Evolutionary conservation across 2,113 vertebrate species (phyloP), one percentile per base, ranked within the genome.

Genomic region (Notarius lentiginosus): DNA sequence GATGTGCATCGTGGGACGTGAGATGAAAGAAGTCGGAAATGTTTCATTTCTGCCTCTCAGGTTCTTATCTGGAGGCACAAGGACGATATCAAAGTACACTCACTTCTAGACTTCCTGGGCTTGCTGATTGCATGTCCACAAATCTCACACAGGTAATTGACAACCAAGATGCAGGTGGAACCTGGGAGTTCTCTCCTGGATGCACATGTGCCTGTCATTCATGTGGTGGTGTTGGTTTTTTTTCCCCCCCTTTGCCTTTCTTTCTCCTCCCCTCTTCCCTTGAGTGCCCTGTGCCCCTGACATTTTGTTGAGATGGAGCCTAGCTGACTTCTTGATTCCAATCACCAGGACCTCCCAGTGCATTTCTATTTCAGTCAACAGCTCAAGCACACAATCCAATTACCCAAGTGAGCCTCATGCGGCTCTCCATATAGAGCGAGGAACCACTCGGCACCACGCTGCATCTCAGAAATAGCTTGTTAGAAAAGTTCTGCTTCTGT

Each of bases 371-470:
- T 89, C 76, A 58, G 88, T 90, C 87, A 85, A 87, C 84, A 81
- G 88, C 89, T 90, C 87, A 60, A 90, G 89, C 88, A 90, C 90
- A 88, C 91, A 92, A 88, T 91, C 91, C 89, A 90, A 89, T 92
- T 91, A 90, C 86, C 85, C 86, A 22, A 86, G 24, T 61, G 34
- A 85, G 47, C 55, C 76, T 87, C 63, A 4, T 81, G 70, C 70
- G 83, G 83, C 73, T 83, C 86, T 75, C 79, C 65, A 41, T 70
- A 81, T 49, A 68, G 77, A 90, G 79, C 72, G 51, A 73, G 15
- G 47, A 27, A 63, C n/a, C 82, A 55, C 82, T 88, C 82, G 73
- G 53, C 77, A 49, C 83, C 79, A 68, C 80, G 66, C 88, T 68
- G 34, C 84, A 85, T 76, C 86, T 76, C 15, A 65, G 76, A 89